These are phyloP conservation scores for Philotrypesis tridentata DNA, from an alignment of 1,140 invertebrate species.

Conservation along the genomic window DNA sequence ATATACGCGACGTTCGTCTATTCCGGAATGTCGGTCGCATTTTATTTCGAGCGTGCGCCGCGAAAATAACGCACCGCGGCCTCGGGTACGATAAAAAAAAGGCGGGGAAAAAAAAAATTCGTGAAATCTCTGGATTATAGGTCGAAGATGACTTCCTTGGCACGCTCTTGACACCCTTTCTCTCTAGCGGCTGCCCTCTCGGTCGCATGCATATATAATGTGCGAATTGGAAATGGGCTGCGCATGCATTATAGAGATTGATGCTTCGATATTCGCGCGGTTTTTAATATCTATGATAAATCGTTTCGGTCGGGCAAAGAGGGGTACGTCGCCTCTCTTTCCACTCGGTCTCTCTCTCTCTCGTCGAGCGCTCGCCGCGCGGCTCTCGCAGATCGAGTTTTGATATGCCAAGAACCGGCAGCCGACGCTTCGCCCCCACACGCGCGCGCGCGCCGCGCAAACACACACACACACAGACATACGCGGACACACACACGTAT, in stretches of 20 bases:
- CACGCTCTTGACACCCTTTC: not conserved
- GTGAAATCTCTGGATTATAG: not conserved
- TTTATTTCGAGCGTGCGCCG: not conserved
- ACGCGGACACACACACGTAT: no score
- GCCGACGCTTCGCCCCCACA: not conserved
- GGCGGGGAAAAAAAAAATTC: no score
- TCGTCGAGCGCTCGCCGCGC: slow-evolving; percentile 11
- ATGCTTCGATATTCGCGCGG: slow-evolving; percentile 27
- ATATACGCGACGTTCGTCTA: no score
- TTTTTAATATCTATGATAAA: slow-evolving; percentile 49
- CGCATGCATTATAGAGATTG: slow-evolving; percentile 19
- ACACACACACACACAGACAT: not conserved
- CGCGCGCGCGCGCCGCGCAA: not conserved
- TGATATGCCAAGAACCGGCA: slow-evolving; percentile 14
- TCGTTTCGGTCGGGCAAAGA: slow-evolving; percentile 36
- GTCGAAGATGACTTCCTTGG: not conserved
- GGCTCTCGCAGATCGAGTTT: slow-evolving; percentile 54
- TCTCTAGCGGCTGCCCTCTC: not conserved
- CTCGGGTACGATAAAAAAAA: not conserved
- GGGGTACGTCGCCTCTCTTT: not conserved
- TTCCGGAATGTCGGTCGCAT: no score
- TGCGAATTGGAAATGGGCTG: slow-evolving; percentile 16
- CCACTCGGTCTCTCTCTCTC: not conserved
- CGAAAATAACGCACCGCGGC: no score
- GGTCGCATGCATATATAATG: slow-evolving; percentile 1